phyloP scores from a whole-genome alignment of 2,888 invertebrate species.

The Scaptomyza flava region DNA sequence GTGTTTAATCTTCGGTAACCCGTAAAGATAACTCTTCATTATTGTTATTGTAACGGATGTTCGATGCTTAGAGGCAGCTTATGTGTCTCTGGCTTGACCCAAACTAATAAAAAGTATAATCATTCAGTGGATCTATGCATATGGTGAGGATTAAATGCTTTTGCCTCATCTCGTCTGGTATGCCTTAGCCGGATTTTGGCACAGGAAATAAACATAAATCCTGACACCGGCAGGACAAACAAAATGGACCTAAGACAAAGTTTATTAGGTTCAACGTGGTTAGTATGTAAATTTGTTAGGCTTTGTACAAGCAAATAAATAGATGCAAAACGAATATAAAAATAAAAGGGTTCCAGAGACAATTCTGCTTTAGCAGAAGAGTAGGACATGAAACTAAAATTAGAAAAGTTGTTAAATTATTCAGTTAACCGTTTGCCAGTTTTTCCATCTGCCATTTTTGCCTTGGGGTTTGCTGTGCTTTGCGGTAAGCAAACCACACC shows the following conservation, averaged over 20 bases:
- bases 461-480: constrained; percentile 12
- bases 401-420: constrained; percentile 77
- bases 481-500: constrained; percentile 33
- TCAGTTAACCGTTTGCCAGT: constrained; percentile 54
- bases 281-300: constrained; percentile 64
- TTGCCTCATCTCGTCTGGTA: constrained; percentile 50
- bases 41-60: constrained; percentile 45
- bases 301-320: background rate
- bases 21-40: background rate
- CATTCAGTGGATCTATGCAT: constrained; percentile 64
- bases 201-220: constrained; percentile 9
- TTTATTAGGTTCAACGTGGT: constrained; percentile 66
- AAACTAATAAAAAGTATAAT: constrained; percentile 71
- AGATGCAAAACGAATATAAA: background rate
- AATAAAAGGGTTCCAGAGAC: constrained; percentile 1
- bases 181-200: constrained; percentile 40
- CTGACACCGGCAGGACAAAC: constrained; percentile 14
- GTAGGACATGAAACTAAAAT: constrained; percentile 65
- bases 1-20: background rate
- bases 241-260: constrained; percentile 66
- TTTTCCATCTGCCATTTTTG: constrained; percentile 14
- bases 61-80: constrained; percentile 32
- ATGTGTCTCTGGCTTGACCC: constrained; percentile 62
- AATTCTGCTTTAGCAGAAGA: constrained; percentile 23
- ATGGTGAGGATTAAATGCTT: constrained; percentile 64